Base-by-base conservation (phyloP, 2,888 invertebrate genomes). In the Plusia festucae region DNA sequence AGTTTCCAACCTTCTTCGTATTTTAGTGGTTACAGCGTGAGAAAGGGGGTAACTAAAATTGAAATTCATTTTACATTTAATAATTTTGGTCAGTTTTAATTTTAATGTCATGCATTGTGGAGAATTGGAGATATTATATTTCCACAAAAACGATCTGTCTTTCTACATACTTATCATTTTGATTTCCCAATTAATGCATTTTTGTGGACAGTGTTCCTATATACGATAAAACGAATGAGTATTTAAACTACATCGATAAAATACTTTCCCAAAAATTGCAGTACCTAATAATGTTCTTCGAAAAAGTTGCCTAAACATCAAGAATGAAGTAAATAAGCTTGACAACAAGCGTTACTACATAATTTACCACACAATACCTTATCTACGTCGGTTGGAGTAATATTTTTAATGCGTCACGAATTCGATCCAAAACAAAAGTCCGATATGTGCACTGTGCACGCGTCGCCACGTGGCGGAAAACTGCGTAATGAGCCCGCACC, bases 401-500 rank as follows among this genome's bases (percentile, higher is more conserved):
- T 88, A 86, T 82, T 87, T 80, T 75, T 77, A 85, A 85, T 89
- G 87, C 90, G 87, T 85, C 85, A 70, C 71, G 85, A 82, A 88
- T 90, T 88, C 84, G 84, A 85, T 84, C 79, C 73, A 86, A 86
- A 81, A 89, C 85, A 86, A 86, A 85, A 85, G 85, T 84, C n/a
- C 81, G 83, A 85, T 86, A 86, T 64, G 51, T 60, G 81, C 79
- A 69, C 65, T 68, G 76, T 73, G 82, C 93, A 93, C 94, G 91
- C 88, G 93, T 85, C 91, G 93, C 79, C 94, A 90, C 94, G 94
- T 91, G 94, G 73, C 92, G 87, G 90, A 82, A 91, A 91, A 92
- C 88, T 90, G 87, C 89, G 91, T 94, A 95, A 94, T 94, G 93
- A 94, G 90, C 90, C 90, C 90, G 92, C 94, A 95, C 94, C 94